Evolutionary conservation across 92 coral and sea anemone genomes (phyloP), one percentile per base, ranked within the genome.

Genomic region (Phymanthus crucifer): DNA sequence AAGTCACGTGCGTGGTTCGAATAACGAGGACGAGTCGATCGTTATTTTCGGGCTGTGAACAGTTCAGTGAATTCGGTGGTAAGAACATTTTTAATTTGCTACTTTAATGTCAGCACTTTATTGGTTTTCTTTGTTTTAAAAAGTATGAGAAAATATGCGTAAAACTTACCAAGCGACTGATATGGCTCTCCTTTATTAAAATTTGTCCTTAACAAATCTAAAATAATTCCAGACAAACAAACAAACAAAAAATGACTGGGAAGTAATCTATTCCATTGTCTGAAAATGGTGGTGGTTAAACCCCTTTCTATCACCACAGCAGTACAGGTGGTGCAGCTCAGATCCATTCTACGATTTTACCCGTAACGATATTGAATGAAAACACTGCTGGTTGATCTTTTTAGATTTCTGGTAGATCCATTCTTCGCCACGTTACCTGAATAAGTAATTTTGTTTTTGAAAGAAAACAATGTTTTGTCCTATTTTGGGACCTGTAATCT

Each of bases 391-490:
- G 83, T 79, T 67, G 83, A 61, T 69, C 75, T 79, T 72, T n/a
- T 71, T 31, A 23, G 72, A 21, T 61, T 78, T 70, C 82, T 79
- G 91, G 88, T 87, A 84, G 88, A 75, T 58, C 24, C 70, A 83
- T 87, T 87, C 83, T 79, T 38, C 78, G 72, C 91, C 91, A 87
- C 91, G 91, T 87, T 87, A 64, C 82, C 65, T 87, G 88, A 87
- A 87, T 87, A 78, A 82, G 36, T 87, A 83, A 87, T 87, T 71
- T 87, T 84, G 74, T 87, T 50, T 77, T 61, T 29, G 37, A 64
- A 71, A 71, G 23, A 71, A 4, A 6, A 34, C 71, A 48, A 32
- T 37, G 72, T 76, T 76, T 77, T 64, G 32, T 77, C 40, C 34
- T 77, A 65, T 61, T 56, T 29, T 75, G 79, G 46, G 13, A 13